Percentiles rank a stretch among this genome's conserved stretches.
These are phyloP conservation scores for Drosophila longiperda DNA, from an alignment of 2,888 invertebrate species.

Conservation along the genomic window DNA sequence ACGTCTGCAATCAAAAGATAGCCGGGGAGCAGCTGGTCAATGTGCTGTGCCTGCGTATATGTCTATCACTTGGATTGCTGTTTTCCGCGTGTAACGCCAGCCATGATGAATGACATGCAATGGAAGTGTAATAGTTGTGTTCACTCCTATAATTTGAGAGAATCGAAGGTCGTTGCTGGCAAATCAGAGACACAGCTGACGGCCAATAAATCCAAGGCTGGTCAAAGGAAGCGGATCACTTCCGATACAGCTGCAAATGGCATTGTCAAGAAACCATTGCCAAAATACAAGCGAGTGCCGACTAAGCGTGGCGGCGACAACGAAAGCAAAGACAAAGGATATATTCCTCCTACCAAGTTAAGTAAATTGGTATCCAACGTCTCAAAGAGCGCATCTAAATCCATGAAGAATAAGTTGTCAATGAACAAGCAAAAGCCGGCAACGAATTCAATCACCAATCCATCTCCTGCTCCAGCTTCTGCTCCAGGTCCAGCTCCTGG, in stretches of 20 bases:
- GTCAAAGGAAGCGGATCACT: constrained; percentile 56
- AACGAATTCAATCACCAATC: too few relatives aligned
- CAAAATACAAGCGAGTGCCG: too few relatives aligned
- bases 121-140: constrained; percentile 91
- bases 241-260: constrained; percentile 34
- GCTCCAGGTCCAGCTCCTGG: neutral
- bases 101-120: constrained; percentile 86
- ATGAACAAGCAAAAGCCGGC: neutral
- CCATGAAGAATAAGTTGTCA: neutral
- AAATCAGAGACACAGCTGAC: constrained; percentile 5
- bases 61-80: constrained; percentile 94
- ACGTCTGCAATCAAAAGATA: constrained; percentile 71
- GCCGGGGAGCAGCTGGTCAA: constrained; percentile 89
- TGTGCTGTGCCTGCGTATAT: constrained; percentile 92
- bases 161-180: constrained; percentile 1
- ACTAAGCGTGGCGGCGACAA: neutral
- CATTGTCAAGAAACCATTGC: too few relatives aligned
- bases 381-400: too few relatives aligned
- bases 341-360: too few relatives aligned
- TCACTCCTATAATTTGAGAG: constrained; percentile 20
- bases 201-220: constrained; percentile 46
- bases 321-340: too few relatives aligned
- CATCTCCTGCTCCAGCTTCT: neutral
- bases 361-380: too few relatives aligned
- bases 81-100: constrained; percentile 88